Percentiles rank a stretch among this genome's conserved stretches.
Evolutionary conservation across 2,797 vertebrate species (phyloP).

Genomic region (Enteromius unitaeniatus): DNA sequence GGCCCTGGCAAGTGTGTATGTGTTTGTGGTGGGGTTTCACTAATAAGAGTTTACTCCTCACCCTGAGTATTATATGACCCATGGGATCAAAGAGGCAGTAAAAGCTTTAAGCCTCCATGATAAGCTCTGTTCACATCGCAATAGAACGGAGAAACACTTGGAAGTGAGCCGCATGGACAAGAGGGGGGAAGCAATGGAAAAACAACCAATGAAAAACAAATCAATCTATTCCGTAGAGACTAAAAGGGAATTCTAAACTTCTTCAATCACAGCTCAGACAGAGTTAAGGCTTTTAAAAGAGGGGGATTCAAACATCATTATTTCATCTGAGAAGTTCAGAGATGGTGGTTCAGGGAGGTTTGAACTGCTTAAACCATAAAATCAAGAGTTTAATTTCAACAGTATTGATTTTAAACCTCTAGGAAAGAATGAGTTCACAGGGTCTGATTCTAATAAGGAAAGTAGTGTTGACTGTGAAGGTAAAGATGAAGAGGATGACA

Average conservation of each 20-base stretch:
- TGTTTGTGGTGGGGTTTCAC: constrained; percentile 16
- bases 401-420: constrained; percentile 46
- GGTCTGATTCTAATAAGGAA: constrained; percentile 32
- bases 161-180: constrained; percentile 20
- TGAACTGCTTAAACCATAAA: constrained; percentile 42
- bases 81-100: constrained; percentile 30
- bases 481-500: not conserved
- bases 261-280: constrained; percentile 49
- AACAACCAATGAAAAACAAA: constrained; percentile 51
- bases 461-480: constrained; percentile 11
- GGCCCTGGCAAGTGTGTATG: not conserved
- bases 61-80: constrained; percentile 38
- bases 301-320: constrained; percentile 43
- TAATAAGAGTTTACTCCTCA: constrained; percentile 41
- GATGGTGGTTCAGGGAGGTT: constrained; percentile 28
- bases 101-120: constrained; percentile 22
- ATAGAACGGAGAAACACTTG: constrained; percentile 37
- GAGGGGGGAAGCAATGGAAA: constrained; percentile 39
- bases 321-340: constrained; percentile 41
- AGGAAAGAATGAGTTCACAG: constrained; percentile 30
- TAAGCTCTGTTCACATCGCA: constrained; percentile 31
- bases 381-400: constrained; percentile 47
- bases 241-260: constrained; percentile 47
- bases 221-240: constrained; percentile 44
- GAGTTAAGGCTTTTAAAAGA: constrained; percentile 40